phyloP scores from a whole-genome alignment of 2,888 invertebrate species.

The Drosophila kambysellisi region DNA sequence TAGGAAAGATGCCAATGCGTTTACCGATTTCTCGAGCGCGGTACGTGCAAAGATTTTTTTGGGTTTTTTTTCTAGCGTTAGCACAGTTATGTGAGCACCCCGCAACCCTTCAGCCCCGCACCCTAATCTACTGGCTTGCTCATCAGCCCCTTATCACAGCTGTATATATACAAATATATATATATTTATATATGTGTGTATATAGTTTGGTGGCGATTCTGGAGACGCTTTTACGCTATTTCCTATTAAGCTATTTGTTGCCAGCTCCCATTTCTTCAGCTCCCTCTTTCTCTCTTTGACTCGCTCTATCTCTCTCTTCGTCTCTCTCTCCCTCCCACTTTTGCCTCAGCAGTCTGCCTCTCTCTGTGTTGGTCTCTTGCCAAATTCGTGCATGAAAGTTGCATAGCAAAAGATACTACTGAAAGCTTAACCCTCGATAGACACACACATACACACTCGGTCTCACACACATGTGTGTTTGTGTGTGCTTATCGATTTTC shows the following conservation, averaged over 20 bases:
- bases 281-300: constrained; percentile 7
- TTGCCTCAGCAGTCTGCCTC: background rate
- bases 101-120: background rate
- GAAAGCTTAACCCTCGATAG: constrained; percentile 72
- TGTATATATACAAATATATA: constrained; percentile 15
- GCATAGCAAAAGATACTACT: constrained; percentile 76
- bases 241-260: constrained; percentile 79
- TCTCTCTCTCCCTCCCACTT: constrained; percentile 1
- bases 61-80: background rate
- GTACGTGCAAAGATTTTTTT: constrained; percentile 77
- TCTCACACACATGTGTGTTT: constrained; percentile 29
- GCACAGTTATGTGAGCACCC: constrained; percentile 39
- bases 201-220: constrained; percentile 21
- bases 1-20: constrained; percentile 75
- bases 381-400: constrained; percentile 70
- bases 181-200: constrained; percentile 12
- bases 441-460: constrained; percentile 24
- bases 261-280: constrained; percentile 35
- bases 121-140: background rate
- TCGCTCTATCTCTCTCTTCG: background rate
- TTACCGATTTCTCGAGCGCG: constrained; percentile 76
- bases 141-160: constrained; percentile 45
- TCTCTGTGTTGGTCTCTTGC: constrained; percentile 44
- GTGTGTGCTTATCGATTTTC: constrained; percentile 70
- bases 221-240: constrained; percentile 75